phyloP scores from a whole-genome alignment of 1,140 invertebrate genomes.

The Drosophila mojavensis region DNA sequence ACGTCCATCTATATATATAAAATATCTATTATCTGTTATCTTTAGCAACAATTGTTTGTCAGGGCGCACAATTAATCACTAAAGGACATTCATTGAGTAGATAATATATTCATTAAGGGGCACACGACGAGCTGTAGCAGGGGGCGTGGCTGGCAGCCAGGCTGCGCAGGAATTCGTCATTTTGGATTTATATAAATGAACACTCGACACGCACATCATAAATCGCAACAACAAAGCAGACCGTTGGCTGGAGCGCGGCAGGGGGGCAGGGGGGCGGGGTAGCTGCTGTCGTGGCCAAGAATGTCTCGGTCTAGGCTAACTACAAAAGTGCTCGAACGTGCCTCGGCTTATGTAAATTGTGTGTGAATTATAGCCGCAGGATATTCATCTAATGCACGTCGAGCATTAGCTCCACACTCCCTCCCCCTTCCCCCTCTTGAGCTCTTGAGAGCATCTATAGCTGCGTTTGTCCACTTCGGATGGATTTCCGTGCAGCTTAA shows the following conservation, averaged over 20 bases:
- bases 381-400: constrained; percentile 47
- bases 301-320: background rate
- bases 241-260: background rate
- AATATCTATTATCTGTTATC: constrained; percentile 18
- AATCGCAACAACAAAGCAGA: constrained; percentile 57
- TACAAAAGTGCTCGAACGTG: constrained; percentile 61
- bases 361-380: constrained; percentile 66
- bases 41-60: constrained; percentile 72
- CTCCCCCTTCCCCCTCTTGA: constrained; percentile 16
- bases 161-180: constrained; percentile 56
- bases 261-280: background rate
- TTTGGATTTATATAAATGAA: constrained; percentile 80
- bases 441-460: background rate
- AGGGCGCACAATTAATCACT: constrained; percentile 69
- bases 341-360: constrained; percentile 49
- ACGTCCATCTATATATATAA: constrained; percentile 6
- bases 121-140: background rate
- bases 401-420: constrained; percentile 21
- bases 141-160: background rate
- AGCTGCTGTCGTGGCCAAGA: background rate
- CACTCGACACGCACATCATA: constrained; percentile 79
- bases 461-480: constrained; percentile 31
- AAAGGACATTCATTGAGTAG: constrained; percentile 64
- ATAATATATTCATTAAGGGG: constrained; percentile 74
- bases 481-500: constrained; percentile 47